Conservation (phyloP, 2,797 vertebrate species). For the Myiotriccus ornatus region DNA sequence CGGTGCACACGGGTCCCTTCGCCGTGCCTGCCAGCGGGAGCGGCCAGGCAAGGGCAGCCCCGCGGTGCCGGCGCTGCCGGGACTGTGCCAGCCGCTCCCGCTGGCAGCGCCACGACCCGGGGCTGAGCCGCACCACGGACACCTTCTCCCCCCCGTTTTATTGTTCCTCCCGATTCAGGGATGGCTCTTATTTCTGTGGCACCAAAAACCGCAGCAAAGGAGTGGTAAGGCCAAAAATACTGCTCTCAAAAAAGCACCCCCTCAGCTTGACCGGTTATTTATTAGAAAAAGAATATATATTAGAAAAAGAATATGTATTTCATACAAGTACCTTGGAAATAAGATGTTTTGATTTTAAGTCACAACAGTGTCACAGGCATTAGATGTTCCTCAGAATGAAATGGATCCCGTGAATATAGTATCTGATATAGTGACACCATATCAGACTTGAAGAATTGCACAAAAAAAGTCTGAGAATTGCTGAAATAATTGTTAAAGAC, state of each 20-base stretch:
- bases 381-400: neutral
- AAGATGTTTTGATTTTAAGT: neutral
- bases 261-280: neutral
- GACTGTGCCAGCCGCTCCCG: too few species aligned
- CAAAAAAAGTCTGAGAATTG: neutral
- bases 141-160: neutral
- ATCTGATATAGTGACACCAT: neutral
- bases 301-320: neutral
- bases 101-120: too few species aligned
- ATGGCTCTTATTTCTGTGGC: neutral
- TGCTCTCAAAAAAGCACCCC: neutral
- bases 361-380: neutral
- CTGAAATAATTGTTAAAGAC: neutral
- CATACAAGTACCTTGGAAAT: neutral
- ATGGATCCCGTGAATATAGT: neutral
- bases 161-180: neutral
- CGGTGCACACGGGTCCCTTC: slow-evolving; percentile 1
- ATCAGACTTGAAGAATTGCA: neutral
- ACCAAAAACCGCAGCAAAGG: neutral
- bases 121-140: neutral
- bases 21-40: neutral
- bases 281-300: too few species aligned
- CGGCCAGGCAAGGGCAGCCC: neutral
- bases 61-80: neutral
- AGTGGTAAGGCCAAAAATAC: neutral